A percentile compares a stretch with the other conserved stretches of the same genome.
Conservation (phyloP, 1,140 invertebrate species). For the Sitophilus oryzae region DNA sequence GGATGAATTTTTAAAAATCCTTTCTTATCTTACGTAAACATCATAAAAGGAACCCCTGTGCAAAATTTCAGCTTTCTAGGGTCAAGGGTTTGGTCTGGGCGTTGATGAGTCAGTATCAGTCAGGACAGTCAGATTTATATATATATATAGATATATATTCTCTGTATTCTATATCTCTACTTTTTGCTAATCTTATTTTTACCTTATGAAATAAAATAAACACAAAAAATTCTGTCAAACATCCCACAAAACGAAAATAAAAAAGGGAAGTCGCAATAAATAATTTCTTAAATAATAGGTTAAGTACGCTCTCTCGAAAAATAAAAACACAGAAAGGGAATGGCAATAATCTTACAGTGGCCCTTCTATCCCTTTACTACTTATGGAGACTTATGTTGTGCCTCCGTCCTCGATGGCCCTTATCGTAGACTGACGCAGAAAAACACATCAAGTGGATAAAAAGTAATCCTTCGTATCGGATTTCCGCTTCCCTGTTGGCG, state of each 20-base stretch:
- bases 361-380: slow-evolving; percentile 21
- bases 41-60: too few relatives aligned
- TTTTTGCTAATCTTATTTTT: neutral
- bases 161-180: neutral
- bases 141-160: too few relatives aligned
- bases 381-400: slow-evolving; percentile 22
- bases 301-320: slow-evolving; percentile 18
- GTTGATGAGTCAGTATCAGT: too few relatives aligned
- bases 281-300: slow-evolving; percentile 20
- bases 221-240: neutral
- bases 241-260: neutral
- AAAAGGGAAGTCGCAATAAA: neutral
- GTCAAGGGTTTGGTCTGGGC: too few relatives aligned
- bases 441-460: slow-evolving; percentile 40
- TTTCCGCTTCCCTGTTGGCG: slow-evolving; percentile 11
- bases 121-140: too few relatives aligned
- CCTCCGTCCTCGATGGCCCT: slow-evolving; percentile 33
- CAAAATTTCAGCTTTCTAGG: too few relatives aligned
- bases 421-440: slow-evolving; percentile 35
- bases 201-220: neutral
- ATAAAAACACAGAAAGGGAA: slow-evolving; percentile 21
- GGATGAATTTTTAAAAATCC: too few relatives aligned
- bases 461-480: slow-evolving; percentile 30
- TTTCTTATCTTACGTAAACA: too few relatives aligned
- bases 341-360: slow-evolving; percentile 23